Evolutionary conservation across 2,888 invertebrate genomes (phyloP).

Genomic region (Ormia ochracea): DNA sequence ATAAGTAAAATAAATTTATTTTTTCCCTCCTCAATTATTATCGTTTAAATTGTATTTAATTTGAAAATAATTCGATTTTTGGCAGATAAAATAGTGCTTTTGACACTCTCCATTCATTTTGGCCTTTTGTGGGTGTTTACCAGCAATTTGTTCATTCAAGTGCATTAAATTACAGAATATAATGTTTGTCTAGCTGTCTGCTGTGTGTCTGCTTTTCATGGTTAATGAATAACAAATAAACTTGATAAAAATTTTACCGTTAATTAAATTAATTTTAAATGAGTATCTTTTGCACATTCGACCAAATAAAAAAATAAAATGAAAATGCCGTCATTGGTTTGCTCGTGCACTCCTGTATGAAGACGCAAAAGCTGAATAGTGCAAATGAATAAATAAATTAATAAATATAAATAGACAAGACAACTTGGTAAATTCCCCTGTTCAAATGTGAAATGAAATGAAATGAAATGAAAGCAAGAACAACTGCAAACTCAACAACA

Average conservation of each 20-base stretch:
- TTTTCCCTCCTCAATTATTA: slow-evolving; percentile 47
- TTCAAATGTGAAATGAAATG: background rate
- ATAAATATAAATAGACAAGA: background rate
- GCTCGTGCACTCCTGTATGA: background rate
- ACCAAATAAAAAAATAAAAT: slow-evolving; percentile 21
- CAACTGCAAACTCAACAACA: background rate
- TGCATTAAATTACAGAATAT: slow-evolving; percentile 28
- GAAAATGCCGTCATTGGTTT: too few species aligned
- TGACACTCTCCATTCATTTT: slow-evolving; percentile 29
- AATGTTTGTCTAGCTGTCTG: slow-evolving; percentile 59
- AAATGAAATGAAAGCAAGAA: background rate
- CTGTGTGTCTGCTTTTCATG: slow-evolving; percentile 54
- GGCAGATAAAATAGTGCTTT: slow-evolving; percentile 33
- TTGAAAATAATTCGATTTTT: slow-evolving; percentile 21
- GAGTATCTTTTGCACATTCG: slow-evolving; percentile 56
- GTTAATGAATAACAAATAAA: slow-evolving; percentile 62
- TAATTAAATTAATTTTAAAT: slow-evolving; percentile 63
- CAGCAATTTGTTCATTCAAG: background rate
- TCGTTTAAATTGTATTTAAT: slow-evolving; percentile 34
- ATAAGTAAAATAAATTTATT: slow-evolving; percentile 14
- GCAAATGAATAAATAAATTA: slow-evolving; percentile 23
- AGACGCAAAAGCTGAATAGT: background rate
- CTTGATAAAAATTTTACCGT: slow-evolving; percentile 59
- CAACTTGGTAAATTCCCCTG: background rate
- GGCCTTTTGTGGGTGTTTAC: background rate